phyloP scores from a whole-genome alignment of 2,113 vertebrate genomes.

The Rana temporaria region DNA sequence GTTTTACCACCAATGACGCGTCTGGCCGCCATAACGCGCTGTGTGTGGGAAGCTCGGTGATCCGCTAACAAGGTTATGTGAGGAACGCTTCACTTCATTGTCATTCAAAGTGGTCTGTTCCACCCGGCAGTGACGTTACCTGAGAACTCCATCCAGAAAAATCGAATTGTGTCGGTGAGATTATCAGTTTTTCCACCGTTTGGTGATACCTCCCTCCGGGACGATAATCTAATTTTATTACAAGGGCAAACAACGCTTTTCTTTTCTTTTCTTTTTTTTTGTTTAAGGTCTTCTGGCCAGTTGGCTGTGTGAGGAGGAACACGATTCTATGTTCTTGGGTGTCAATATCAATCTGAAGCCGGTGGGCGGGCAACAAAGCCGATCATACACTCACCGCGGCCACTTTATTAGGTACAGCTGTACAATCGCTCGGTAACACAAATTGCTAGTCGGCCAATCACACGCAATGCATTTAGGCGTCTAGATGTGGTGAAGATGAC shows the following conservation, averaged over 20 bases:
- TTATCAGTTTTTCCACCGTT: constrained; percentile 18
- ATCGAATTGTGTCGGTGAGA: not conserved
- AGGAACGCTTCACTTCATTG: constrained; percentile 19
- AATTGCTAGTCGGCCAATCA: too few relatives aligned
- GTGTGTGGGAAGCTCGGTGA: not conserved
- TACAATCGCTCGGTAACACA: too few relatives aligned
- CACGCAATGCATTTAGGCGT: too few relatives aligned
- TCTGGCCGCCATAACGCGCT: too few relatives aligned
- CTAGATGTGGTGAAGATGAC: too few relatives aligned
- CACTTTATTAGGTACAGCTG: too few relatives aligned
- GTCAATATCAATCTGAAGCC: not conserved
- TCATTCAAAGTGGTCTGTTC: constrained; percentile 7
- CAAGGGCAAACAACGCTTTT: not conserved
- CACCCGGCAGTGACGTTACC: constrained; percentile 4
- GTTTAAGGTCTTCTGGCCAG: not conserved
- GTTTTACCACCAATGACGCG: too few relatives aligned
- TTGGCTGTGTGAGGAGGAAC: not conserved
- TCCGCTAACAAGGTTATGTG: constrained; percentile 18
- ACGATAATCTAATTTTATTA: constrained; percentile 27
- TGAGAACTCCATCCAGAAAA: constrained; percentile 1
- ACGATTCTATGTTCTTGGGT: not conserved
- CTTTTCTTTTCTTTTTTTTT: too few relatives aligned
- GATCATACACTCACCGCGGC: too few relatives aligned
- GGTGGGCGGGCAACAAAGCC: too few relatives aligned
- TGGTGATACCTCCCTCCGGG: constrained; percentile 9